Base-by-base conservation (phyloP, 2,888 invertebrate species). In the Drosophila anceps region DNA sequence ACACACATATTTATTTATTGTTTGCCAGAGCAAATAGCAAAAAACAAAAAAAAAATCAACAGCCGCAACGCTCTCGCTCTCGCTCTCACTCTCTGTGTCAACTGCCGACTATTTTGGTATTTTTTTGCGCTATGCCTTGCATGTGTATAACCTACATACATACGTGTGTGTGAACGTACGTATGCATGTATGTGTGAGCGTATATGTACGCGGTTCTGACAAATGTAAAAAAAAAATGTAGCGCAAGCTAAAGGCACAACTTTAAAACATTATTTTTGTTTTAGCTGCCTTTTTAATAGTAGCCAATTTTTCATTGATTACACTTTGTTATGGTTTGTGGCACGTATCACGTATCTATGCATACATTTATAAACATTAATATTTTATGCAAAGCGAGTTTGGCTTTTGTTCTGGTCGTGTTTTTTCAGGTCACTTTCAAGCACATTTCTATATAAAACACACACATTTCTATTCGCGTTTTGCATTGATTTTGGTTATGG, bases 41-140 rank as follows among this genome's bases (percentile, higher is more conserved):
- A 77, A 62, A 66, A 62, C 3, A 43, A 64, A 69, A 71, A 62
- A 66, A 48, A 61, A 69, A 61, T 53, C 53, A 57, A 79, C 50
- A 63, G 68, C 48, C 53, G 46, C 51, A 57, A 53, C 27, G n/a
- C 64, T 35, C 53, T 35, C 54, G 54, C 53, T 63, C 64, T 41
- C 50, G 54, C 53, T 63, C 67, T 41, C 50, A 65, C 71, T 51
- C 63, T 63, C 76, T 67, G 79, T 78, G 77, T 79, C 79, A 78
- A 79, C 77, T 76, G 79, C 78, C 74, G 81, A 80, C 78, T 80
- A 81, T 81, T 81, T 74, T 80, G 75, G 75, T 81, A 81, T 81
- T 76, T 79, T 76, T 80, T 80, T 79, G 81, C 79, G 79, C 79
- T 79, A 79, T 69, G 80, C 63, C 63, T 76, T 78, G 78, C 80